Percentiles rank a stretch among this genome's conserved stretches.
These are phyloP conservation scores for Cataglyphis altisquamis DNA, from an alignment of 2,888 invertebrate genomes.

Conservation along the genomic window DNA sequence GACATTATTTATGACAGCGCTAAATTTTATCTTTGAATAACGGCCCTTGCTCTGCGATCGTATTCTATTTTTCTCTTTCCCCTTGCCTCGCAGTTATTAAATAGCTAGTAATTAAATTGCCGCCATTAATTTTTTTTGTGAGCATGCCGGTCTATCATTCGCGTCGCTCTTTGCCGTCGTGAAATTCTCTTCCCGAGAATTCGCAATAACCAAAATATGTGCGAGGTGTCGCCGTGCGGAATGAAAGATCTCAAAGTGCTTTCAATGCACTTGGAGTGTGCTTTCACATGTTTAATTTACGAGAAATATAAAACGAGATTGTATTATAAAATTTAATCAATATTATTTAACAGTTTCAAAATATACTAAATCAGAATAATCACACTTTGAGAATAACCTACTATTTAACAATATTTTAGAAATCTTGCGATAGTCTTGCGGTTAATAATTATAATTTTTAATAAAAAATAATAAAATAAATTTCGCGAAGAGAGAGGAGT, in stretches of 20 bases:
- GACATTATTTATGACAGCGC: slow-evolving; percentile 27
- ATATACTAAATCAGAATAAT: neutral
- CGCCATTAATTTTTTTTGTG: slow-evolving; percentile 29
- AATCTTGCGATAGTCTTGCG: neutral
- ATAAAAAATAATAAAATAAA: neutral
- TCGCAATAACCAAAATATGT: slow-evolving; percentile 40
- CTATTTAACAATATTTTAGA: neutral
- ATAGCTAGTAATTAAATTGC: slow-evolving; percentile 44
- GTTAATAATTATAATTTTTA: neutral
- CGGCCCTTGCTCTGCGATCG: neutral
- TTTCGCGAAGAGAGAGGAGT: neutral
- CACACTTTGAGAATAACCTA: neutral
- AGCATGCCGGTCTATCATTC: slow-evolving; percentile 41
- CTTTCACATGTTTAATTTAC: slow-evolving; percentile 18
- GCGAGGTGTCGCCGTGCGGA: neutral
- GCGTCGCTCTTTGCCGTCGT: slow-evolving; percentile 1
- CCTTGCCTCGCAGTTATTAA: slow-evolving; percentile 28
- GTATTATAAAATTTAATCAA: neutral
- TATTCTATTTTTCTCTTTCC: neutral
- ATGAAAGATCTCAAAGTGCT: neutral
- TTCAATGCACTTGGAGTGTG: neutral
- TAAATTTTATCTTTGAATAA: slow-evolving; percentile 44
- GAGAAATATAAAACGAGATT: neutral
- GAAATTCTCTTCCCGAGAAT: slow-evolving; percentile 37
- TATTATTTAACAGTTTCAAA: neutral